phyloP scores from a whole-genome alignment of 1,140 invertebrate species.

The Meloidogyne exigua region DNA sequence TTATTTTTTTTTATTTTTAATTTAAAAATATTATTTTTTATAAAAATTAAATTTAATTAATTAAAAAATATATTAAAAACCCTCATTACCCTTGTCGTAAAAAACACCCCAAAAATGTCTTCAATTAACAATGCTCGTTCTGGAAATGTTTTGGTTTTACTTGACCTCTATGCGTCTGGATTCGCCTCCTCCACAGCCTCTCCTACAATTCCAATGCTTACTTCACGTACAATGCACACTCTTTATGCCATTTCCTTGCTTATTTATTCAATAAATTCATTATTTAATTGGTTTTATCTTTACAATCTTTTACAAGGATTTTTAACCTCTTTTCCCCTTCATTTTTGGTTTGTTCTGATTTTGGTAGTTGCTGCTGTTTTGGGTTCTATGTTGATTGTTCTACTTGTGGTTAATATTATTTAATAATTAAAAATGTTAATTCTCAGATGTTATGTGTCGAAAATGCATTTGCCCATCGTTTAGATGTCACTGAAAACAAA shows the following conservation, averaged over 20 bases:
- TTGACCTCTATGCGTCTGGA: conserved; percentile 59
- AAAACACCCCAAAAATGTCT: conserved; percentile 14
- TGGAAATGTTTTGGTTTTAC: conserved; percentile 56
- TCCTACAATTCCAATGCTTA: conserved; percentile 56
- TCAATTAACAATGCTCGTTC: conserved; percentile 22
- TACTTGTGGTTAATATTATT: conserved; percentile 47
- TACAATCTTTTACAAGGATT: conserved; percentile 50
- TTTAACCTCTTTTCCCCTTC: conserved; percentile 57
- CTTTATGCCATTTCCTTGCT: conserved; percentile 59
- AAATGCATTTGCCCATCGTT: conserved; percentile 57
- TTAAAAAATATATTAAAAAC: no score
- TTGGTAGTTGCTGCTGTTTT: conserved; percentile 49
- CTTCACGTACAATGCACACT: conserved; percentile 54
- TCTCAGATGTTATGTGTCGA: conserved; percentile 58
- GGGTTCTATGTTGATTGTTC: conserved; percentile 56
- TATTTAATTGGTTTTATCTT: conserved; percentile 58
- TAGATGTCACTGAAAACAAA: conserved; percentile 52
- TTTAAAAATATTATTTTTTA: no score
- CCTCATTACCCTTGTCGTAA: no score
- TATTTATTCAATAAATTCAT: conserved; percentile 53
- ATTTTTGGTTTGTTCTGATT: conserved; percentile 55
- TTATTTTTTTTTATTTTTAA: background rate
- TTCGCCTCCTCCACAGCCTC: conserved; percentile 46
- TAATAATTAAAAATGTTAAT: background rate
- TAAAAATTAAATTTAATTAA: no score